Conservation (phyloP, 2,113 vertebrate genomes). For the Chionis minor region DNA sequence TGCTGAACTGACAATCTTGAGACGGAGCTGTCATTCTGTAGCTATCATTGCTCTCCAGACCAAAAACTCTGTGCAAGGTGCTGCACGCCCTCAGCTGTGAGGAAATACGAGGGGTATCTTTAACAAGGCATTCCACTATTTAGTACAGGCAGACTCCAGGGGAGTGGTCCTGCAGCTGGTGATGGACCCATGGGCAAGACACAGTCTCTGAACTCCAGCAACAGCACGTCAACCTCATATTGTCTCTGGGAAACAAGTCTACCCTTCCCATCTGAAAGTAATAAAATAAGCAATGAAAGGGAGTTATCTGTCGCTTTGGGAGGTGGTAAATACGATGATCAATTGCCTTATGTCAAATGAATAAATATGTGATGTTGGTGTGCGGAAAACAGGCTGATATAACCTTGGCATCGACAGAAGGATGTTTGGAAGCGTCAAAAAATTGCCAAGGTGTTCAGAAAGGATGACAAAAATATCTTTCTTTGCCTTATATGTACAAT, state of each 20-base stretch:
- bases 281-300: background rate
- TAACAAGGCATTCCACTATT: background rate
- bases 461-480: background rate
- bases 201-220: background rate
- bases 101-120: background rate
- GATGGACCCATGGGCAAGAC: background rate
- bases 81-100: background rate
- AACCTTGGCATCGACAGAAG: background rate
- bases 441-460: background rate
- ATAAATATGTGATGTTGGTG: background rate
- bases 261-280: background rate
- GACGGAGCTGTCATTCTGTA: background rate
- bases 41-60: background rate
- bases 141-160: background rate
- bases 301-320: background rate
- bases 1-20: background rate
- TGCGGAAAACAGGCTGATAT: background rate
- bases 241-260: background rate
- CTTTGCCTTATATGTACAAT: background rate
- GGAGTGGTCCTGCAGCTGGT: background rate
- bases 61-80: background rate
- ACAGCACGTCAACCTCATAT: background rate
- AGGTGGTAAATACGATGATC: background rate
- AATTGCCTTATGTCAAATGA: background rate
- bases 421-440: background rate